Conservation (phyloP, 2,888 invertebrate species). For the Drosophila sordidula region DNA sequence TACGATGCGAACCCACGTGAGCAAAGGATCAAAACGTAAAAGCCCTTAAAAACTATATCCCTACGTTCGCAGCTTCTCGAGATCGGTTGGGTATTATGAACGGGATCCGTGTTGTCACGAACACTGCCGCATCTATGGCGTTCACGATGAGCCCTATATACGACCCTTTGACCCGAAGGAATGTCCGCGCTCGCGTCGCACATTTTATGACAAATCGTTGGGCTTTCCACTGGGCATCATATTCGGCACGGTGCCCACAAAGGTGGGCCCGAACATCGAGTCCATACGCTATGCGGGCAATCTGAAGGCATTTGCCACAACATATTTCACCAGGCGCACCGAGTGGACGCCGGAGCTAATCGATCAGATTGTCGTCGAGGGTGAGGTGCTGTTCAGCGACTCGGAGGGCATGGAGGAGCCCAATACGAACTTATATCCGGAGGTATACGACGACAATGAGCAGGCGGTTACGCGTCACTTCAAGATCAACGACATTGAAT, state of each 20-base stretch:
- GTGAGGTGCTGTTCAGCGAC: slow-evolving; percentile 66
- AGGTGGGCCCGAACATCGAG: slow-evolving; percentile 46
- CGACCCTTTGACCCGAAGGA: slow-evolving; percentile 51
- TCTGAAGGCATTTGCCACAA: slow-evolving; percentile 79
- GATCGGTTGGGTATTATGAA: slow-evolving; percentile 19
- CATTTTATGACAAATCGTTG: slow-evolving; percentile 46
- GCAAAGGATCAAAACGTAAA: not conserved
- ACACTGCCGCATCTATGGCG: slow-evolving; percentile 62
- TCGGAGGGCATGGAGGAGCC: slow-evolving; percentile 53
- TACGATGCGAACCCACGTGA: slow-evolving; percentile 29
- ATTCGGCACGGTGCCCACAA: slow-evolving; percentile 50
- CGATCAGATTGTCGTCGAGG: slow-evolving; percentile 78
- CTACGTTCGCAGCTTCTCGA: slow-evolving; percentile 4
- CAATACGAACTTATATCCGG: slow-evolving; percentile 34
- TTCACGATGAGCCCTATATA: slow-evolving; percentile 60
- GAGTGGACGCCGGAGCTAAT: slow-evolving; percentile 76
- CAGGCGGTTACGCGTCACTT: slow-evolving; percentile 72
- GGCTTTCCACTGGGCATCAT: slow-evolving; percentile 74
- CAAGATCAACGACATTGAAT: slow-evolving; percentile 70
- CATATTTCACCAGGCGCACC: slow-evolving; percentile 75
- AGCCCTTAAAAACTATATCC: rapidly evolving
- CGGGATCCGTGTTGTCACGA: slow-evolving; percentile 58
- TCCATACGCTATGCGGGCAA: slow-evolving; percentile 71
- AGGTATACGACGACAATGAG: slow-evolving; percentile 75
- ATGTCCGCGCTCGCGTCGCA: slow-evolving; percentile 41